These are phyloP conservation scores for Ceyx margarethae DNA, from an alignment of 2,113 vertebrate genomes.

Conservation along the genomic window DNA sequence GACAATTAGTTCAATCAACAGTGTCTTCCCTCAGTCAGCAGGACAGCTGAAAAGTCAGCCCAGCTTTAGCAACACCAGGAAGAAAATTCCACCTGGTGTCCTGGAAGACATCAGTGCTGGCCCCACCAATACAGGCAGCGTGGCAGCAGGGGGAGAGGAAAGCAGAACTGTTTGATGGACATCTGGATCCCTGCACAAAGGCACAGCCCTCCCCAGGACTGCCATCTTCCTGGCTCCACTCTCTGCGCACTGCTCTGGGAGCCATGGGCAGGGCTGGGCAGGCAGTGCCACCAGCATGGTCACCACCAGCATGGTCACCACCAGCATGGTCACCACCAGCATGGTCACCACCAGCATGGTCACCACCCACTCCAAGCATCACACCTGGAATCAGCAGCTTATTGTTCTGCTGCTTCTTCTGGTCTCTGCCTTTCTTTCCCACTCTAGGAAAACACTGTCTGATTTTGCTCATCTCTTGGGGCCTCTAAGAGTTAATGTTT, in stretches of 20 bases:
- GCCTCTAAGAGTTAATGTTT: slow-evolving; percentile 41
- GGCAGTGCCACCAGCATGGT: neutral
- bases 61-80: neutral
- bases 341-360: accelerated
- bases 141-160: neutral
- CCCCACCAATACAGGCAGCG: neutral
- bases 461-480: slow-evolving; percentile 5
- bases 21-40: neutral
- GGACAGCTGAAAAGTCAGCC: neutral
- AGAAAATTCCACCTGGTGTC: neutral
- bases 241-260: neutral
- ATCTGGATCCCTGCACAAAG: neutral
- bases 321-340: neutral
- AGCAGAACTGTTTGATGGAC: neutral
- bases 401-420: neutral
- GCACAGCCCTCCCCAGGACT: neutral
- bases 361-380: neutral
- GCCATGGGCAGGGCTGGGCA: neutral
- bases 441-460: neutral
- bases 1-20: neutral
- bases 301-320: neutral
- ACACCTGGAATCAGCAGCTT: neutral
- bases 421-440: neutral
- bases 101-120: neutral
- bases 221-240: neutral